Evolutionary conservation across 2,888 invertebrate genomes (phyloP), one percentile per base, ranked within the genome.

Genomic region (Cryptocephalus primarius): DNA sequence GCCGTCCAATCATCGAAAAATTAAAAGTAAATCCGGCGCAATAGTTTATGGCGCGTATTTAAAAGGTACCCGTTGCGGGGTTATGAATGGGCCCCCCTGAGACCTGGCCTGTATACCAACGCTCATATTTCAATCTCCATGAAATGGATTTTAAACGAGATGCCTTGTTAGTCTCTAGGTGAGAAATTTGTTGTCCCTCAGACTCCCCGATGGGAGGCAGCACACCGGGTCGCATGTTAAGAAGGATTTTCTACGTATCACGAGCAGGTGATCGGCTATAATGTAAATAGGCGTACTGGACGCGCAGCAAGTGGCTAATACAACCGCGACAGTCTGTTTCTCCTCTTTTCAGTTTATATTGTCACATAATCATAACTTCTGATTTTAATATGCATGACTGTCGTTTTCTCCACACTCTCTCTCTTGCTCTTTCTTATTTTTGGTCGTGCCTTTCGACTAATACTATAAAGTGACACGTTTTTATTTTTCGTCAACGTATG

Each of bases 151-250:
- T 65, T 62, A 64, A 66, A 65, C 65, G 62, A 65, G 63, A 64
- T 63, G 65, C 62, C 67, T 67, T 67, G 68, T 68, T 68, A 68
- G 66, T 59, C 65, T 61, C 65, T 66, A 70, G 69, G 69, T 70
- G 70, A 70, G 70, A 70, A 69, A 69, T 69, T 69, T 65, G 68
- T 68, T 70, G 70, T 70, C 68, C 65, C 58, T 55, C 52, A 53
- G 68, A 65, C 64, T 59, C 61, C 69, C 68, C 57, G 65, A 60
- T 51, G 69, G 54, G 64, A 11, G 13, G 42, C 54, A 54, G 49
- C 60, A 54, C 61, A 55, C 62, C 64, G 54, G 63, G 61, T 57
- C 57, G 62, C 61, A 55, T 60, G 54, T 62, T 61, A 57, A 54
- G 57, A 61, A 56, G 45, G 44, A 48, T 48, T 48, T 41, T 44